phyloP scores from a whole-genome alignment of 1,140 invertebrate genomes.

The Chionoecetes opilio region DNA sequence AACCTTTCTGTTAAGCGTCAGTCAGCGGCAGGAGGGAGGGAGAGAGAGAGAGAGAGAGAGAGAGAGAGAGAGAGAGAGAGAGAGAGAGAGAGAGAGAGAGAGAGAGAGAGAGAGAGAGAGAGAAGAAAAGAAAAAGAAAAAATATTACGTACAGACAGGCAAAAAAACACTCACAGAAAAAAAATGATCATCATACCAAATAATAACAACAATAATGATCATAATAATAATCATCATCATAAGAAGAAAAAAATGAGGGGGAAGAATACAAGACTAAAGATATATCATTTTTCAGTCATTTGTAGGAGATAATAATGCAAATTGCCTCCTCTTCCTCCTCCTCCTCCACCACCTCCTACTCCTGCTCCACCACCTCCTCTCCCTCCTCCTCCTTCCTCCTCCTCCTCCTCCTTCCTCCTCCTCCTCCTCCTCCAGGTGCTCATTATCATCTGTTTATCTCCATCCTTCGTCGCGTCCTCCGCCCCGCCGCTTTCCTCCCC shows the following conservation, averaged over 20 bases:
- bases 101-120: conserved; percentile 4
- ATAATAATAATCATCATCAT: not conserved
- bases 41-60: not conserved
- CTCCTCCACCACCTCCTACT: not conserved
- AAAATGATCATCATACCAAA: not conserved
- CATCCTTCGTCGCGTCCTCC: not conserved
- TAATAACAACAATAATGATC: not conserved
- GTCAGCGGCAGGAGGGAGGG: not conserved
- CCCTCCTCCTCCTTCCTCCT: not conserved
- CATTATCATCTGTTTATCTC: not conserved
- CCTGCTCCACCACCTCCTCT: not conserved
- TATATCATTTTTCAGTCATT: too few relatives aligned
- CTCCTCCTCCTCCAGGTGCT: not conserved
- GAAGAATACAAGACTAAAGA: too few relatives aligned
- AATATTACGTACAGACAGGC: not conserved
- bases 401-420: conserved; percentile 14
- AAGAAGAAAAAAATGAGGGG: not conserved
- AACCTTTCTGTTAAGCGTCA: not conserved
- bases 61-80: conserved; percentile 7
- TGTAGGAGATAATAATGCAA: too few relatives aligned
- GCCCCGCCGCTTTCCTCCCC: not conserved
- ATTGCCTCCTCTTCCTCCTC: too few relatives aligned
- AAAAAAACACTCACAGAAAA: not conserved
- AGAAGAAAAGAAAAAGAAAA: too few relatives aligned
- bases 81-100: too few relatives aligned